Base-by-base conservation (phyloP, 2,797 vertebrate species). In the Paguma larvata region DNA sequence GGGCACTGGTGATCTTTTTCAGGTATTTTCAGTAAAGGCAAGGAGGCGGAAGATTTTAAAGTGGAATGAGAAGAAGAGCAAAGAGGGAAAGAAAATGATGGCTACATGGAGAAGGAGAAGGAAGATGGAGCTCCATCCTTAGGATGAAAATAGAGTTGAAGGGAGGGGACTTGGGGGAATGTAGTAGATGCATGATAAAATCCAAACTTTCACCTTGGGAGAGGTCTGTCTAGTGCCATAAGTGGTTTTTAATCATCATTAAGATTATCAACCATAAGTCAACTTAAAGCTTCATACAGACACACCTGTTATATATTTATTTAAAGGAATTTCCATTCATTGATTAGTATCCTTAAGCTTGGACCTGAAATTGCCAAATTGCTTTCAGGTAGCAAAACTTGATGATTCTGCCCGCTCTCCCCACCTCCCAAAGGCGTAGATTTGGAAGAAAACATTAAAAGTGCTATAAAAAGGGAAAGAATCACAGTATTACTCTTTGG, bases 341-440 rank as follows among this genome's bases (percentile, higher is more conserved):
- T 93, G 70, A 34, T 48, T 86, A 84, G 16, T 51, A 9, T 34
- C 62, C 16, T 87, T 78, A 78, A 70, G 7, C 30, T 73, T 48
- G 16, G 15, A 25, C 10, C 30, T 87, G 68, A 82, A 89, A 62
- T 62, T 86, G 8, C 23, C 12, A 41, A 62, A 86, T 62, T 89
- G 6, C 44, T 89, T 78, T 67, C 38, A 75, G 78, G 83, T 41
- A 96, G 18, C 18, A 85, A 82, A 87, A 77, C 27, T 6, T 92
- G 10, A 34, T 21, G 46, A 27, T 13, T 1, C 18, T 7, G 2
- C 7, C 25, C 13, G 13, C 25, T 0, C 5, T 2, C 34, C 1
- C 25, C 59, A 12, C 41, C 1, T 5, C 1, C 34, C 59, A 41
- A 19, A 80, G 85, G 10, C 18, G 63, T 78, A 78, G 11, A 85